Evolutionary conservation across 2,113 vertebrate genomes (phyloP).

Genomic region (Malurus alboscapulatus): DNA sequence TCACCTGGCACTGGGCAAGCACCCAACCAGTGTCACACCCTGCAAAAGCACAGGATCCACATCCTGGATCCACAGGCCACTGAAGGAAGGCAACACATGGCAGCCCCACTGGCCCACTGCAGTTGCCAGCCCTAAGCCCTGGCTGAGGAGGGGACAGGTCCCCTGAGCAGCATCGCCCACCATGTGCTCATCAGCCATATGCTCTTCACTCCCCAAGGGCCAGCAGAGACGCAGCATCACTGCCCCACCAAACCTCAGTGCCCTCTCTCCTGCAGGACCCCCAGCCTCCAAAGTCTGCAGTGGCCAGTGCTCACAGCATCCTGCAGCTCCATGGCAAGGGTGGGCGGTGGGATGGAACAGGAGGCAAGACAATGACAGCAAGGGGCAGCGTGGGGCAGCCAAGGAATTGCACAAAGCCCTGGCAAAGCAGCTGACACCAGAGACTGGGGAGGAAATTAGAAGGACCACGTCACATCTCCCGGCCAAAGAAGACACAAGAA

Average conservation of each 20-base stretch:
- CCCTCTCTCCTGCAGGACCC: not conserved
- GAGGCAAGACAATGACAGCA: not conserved
- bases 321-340: fast-evolving
- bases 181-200: not conserved
- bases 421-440: not conserved
- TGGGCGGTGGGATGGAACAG: fast-evolving
- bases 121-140: not conserved
- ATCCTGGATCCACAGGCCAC: not conserved
- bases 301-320: not conserved
- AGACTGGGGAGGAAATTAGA: not conserved
- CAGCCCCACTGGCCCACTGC: not conserved
- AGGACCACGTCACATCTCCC: fast-evolving
- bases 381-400: not conserved
- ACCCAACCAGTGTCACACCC: fast-evolving
- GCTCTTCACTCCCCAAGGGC: not conserved
- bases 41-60: not conserved
- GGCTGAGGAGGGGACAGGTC: not conserved
- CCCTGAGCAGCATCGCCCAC: not conserved
- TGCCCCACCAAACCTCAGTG: not conserved
- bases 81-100: not conserved
- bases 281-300: fast-evolving
- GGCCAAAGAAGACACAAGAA: not conserved
- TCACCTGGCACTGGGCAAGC: not conserved
- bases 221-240: not conserved
- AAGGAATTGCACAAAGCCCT: not conserved